Evolutionary conservation across 1,140 invertebrate species (phyloP).

Genomic region (Diorhabda sublineata): DNA sequence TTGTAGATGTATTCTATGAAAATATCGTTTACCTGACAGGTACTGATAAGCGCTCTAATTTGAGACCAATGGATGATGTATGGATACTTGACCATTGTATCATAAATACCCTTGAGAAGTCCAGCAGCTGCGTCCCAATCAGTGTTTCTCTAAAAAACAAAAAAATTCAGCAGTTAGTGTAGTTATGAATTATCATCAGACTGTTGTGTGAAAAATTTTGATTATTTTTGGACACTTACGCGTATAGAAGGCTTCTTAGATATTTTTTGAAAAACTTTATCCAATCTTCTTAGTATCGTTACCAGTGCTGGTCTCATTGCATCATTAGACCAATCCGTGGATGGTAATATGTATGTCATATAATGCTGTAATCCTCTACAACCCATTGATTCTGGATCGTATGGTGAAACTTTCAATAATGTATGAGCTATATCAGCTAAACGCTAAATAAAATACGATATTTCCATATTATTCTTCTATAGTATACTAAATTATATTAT

Average conservation of each 20-base stretch:
- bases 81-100: constrained; percentile 86
- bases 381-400: constrained; percentile 93
- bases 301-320: constrained; percentile 86
- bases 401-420: constrained; percentile 93
- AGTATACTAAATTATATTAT: no score
- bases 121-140: constrained; percentile 96
- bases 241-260: constrained; percentile 90
- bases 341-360: constrained; percentile 91
- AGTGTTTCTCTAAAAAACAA: constrained; percentile 68
- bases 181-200: no score
- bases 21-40: constrained; percentile 64
- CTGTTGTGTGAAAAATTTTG: no score
- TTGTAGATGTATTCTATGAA: background rate
- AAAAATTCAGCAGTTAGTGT: background rate
- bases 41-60: constrained; percentile 82
- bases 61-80: constrained; percentile 97
- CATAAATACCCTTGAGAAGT: constrained; percentile 89
- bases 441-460: constrained; percentile 57
- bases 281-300: constrained; percentile 85
- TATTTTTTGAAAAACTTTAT: constrained; percentile 97
- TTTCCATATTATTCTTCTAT: no score
- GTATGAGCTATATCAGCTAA: constrained; percentile 95
- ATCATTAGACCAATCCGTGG: constrained; percentile 96
- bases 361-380: constrained; percentile 88
- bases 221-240: constrained; percentile 46